Evolutionary conservation across 2,888 invertebrate species (phyloP).

Genomic region (Mythimna albipuncta): DNA sequence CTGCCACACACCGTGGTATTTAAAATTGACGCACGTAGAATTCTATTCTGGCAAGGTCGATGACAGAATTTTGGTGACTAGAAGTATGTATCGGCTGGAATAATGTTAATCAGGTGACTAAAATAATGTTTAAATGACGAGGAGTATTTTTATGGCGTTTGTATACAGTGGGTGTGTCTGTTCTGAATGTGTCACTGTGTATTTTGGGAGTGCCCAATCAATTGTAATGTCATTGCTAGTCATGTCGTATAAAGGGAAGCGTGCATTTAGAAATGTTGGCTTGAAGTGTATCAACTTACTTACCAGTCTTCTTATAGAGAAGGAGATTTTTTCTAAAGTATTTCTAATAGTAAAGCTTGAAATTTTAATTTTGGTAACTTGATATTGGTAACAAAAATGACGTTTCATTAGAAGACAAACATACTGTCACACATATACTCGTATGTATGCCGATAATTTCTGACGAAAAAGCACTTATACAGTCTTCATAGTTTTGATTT

Average conservation of each 20-base stretch:
- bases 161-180: neutral
- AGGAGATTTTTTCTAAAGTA: no score
- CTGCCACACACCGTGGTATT: slow-evolving; percentile 14
- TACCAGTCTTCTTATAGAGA: no score
- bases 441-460: neutral
- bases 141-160: slow-evolving; percentile 18
- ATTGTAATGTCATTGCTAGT: neutral
- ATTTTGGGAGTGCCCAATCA: slow-evolving; percentile 12
- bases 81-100: slow-evolving; percentile 23
- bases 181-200: slow-evolving; percentile 5
- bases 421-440: no score
- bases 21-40: slow-evolving; percentile 46
- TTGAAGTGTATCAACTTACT: neutral
- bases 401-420: neutral
- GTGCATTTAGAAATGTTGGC: neutral
- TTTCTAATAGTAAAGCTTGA: no score
- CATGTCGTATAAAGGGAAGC: neutral
- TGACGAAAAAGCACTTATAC: neutral
- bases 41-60: slow-evolving; percentile 49
- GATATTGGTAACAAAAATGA: neutral
- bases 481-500: neutral
- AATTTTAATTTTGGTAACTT: no score
- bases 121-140: slow-evolving; percentile 34
- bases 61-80: slow-evolving; percentile 43
- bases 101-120: slow-evolving; percentile 13